Evolutionary conservation across 2,888 invertebrate genomes (phyloP).

Genomic region (Limenitis camilla): DNA sequence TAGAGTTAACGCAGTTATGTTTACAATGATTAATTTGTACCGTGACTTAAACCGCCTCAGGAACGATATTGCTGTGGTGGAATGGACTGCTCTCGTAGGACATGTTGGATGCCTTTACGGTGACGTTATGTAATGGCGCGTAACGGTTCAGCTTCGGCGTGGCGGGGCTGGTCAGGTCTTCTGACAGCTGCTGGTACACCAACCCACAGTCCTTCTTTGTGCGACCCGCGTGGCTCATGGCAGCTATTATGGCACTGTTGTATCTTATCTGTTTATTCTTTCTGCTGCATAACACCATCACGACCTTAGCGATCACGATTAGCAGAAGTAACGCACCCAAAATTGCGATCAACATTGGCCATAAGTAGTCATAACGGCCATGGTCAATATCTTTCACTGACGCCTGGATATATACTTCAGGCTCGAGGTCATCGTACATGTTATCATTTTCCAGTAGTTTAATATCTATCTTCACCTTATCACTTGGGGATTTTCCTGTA

Average conservation of each 20-base stretch:
- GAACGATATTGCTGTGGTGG: slow-evolving; percentile 77
- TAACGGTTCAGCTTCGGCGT: slow-evolving; percentile 81
- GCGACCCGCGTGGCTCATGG: slow-evolving; percentile 69
- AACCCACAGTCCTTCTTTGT: slow-evolving; percentile 82
- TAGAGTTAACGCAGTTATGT: slow-evolving; percentile 60
- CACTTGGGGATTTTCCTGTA: slow-evolving; percentile 25
- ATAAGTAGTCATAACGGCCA: slow-evolving; percentile 67
- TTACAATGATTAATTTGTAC: slow-evolving; percentile 38
- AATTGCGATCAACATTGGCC: slow-evolving; percentile 75
- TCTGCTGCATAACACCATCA: slow-evolving; percentile 56
- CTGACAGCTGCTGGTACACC: slow-evolving; percentile 85
- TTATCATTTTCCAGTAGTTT: slow-evolving; percentile 52
- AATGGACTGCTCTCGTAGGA: slow-evolving; percentile 78
- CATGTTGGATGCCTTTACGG: slow-evolving; percentile 62
- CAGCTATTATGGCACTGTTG: slow-evolving; percentile 70
- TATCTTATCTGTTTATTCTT: slow-evolving; percentile 58
- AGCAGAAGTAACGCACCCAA: slow-evolving; percentile 73
- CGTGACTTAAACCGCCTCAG: slow-evolving; percentile 73
- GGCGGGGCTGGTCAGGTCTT: slow-evolving; percentile 80
- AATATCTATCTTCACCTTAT: slow-evolving; percentile 48
- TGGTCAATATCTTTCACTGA: slow-evolving; percentile 56
- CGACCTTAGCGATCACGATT: slow-evolving; percentile 67
- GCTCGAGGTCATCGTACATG: slow-evolving; percentile 43
- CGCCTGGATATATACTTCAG: slow-evolving; percentile 45
- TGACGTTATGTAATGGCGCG: slow-evolving; percentile 70